A percentile compares a stretch with the other conserved stretches of the same genome.
Evolutionary conservation across 2,888 invertebrate species (phyloP).

Genomic region (Julus scanicus): DNA sequence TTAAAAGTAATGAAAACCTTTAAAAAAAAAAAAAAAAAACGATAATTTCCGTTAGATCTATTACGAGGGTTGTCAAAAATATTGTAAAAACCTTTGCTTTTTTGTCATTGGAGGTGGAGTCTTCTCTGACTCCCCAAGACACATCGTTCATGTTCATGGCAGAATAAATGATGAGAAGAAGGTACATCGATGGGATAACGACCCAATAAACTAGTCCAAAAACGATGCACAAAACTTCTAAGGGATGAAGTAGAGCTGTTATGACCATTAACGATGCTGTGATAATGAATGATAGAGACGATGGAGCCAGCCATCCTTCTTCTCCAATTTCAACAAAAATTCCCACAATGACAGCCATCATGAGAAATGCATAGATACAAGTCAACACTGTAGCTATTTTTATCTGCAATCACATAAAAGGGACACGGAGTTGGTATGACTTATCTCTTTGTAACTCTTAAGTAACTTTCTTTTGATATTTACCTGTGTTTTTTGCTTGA

Average conservation of each 20-base stretch:
- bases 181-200: conserved; percentile 94
- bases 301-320: conserved; percentile 70
- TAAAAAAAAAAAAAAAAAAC: no score
- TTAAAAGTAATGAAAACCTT: no score
- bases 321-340: conserved; percentile 60
- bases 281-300: conserved; percentile 83
- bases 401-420: conserved; percentile 39
- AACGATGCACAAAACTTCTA: conserved; percentile 79
- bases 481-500: conserved; percentile 77
- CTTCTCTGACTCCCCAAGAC: conserved; percentile 94
- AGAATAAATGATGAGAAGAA: conserved; percentile 90
- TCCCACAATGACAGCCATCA: conserved; percentile 65
- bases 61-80: neutral
- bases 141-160: conserved; percentile 93
- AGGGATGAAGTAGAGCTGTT: conserved; percentile 78
- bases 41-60: no score
- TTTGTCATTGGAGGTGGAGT: conserved; percentile 81
- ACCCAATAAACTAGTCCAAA: conserved; percentile 85
- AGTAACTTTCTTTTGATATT: neutral
- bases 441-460: no score
- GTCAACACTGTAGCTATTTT: conserved; percentile 55
- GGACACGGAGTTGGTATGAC: neutral
- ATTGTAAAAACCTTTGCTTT: neutral
- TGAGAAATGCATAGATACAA: conserved; percentile 64
- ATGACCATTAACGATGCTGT: conserved; percentile 74